A percentile compares a stretch with the other conserved stretches of the same genome.
Conservation (phyloP, 2,113 vertebrate genomes). For the Murina feae region DNA sequence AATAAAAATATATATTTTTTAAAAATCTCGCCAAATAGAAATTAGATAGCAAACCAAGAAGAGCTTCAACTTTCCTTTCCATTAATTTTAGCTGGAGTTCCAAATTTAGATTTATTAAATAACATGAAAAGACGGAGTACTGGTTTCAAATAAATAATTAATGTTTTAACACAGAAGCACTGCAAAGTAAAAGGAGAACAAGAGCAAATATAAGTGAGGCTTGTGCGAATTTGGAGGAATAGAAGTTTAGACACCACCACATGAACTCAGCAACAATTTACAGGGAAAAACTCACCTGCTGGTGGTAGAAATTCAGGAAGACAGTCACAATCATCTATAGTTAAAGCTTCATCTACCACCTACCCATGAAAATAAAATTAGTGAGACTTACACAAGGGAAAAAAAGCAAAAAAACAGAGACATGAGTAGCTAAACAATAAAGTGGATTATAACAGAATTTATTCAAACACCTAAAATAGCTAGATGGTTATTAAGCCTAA, state of each 20-base stretch:
- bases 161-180: background rate
- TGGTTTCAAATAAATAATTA: background rate
- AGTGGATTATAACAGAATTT: background rate
- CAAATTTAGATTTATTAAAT: background rate
- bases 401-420: background rate
- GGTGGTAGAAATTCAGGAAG: slow-evolving; percentile 49
- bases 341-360: slow-evolving; percentile 56
- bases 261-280: background rate
- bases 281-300: slow-evolving; percentile 69
- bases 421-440: background rate
- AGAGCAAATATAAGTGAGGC: background rate
- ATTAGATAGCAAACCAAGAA: background rate
- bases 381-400: background rate
- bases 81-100: background rate
- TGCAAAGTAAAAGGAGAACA: background rate
- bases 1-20: too few relatives aligned
- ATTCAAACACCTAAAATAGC: background rate
- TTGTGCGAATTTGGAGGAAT: background rate
- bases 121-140: background rate
- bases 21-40: background rate
- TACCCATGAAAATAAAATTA: slow-evolving; percentile 51
- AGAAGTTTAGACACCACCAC: background rate
- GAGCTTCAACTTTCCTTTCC: background rate
- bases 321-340: slow-evolving; percentile 65
- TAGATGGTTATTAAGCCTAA: background rate